Conservation (phyloP, 2,797 vertebrate species). For the Tadarida brasiliensis region DNA sequence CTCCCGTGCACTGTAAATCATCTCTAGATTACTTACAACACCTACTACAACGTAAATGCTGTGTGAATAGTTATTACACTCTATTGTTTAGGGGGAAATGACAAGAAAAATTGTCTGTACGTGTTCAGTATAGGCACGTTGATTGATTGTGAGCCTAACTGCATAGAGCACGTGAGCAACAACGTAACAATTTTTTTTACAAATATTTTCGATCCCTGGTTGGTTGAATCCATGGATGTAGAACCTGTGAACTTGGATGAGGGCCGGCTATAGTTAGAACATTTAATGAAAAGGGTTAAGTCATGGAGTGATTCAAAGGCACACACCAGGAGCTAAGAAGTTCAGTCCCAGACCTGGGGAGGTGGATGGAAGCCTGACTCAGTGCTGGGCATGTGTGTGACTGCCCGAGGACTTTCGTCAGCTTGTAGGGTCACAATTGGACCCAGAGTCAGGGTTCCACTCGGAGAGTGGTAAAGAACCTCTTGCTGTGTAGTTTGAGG, state of each 20-base stretch:
- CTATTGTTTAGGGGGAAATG: not conserved
- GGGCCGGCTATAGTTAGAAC: no score
- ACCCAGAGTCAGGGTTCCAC: not conserved
- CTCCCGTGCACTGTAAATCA: not conserved
- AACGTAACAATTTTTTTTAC: not conserved
- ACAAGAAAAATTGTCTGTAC: not conserved
- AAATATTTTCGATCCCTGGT: not conserved
- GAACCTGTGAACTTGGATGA: not conserved
- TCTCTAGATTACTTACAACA: not conserved
- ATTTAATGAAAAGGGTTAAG: not conserved
- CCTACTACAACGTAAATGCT: not conserved
- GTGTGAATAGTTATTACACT: not conserved
- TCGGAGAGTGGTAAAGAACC: not conserved
- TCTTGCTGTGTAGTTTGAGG: not conserved
- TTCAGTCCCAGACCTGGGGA: not conserved
- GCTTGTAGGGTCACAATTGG: not conserved
- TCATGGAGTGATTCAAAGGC: not conserved
- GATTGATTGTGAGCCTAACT: not conserved
- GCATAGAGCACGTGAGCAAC: not conserved
- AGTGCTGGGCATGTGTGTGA: accelerated
- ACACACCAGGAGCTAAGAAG: not conserved
- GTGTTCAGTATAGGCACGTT: not conserved
- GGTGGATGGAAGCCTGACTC: not conserved
- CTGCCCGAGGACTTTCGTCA: not conserved
- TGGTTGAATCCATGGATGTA: not conserved